phyloP scores from a whole-genome alignment of 2,888 invertebrate genomes.

The Agrenia bidenticulata region DNA sequence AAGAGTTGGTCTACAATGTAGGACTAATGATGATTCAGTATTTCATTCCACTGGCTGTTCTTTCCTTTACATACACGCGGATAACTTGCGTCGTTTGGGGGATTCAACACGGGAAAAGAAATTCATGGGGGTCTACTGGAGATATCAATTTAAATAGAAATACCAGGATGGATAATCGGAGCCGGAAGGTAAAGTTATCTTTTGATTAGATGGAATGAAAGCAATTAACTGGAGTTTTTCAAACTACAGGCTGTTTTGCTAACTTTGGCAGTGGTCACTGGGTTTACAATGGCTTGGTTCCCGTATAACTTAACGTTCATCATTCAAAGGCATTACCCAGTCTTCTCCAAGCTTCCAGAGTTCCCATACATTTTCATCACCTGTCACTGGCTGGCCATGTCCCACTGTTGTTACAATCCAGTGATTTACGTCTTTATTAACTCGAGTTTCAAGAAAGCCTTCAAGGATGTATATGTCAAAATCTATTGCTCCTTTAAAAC shows the following conservation, averaged over 20 bases:
- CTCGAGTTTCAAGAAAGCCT: slow-evolving; percentile 6
- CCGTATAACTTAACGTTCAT: slow-evolving; percentile 55
- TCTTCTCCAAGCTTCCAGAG: not conserved
- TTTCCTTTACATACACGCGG: slow-evolving; percentile 82
- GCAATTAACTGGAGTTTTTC: not conserved
- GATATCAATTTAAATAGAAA: slow-evolving; percentile 65
- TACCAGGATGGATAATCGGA: slow-evolving; percentile 78
- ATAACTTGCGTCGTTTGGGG: slow-evolving; percentile 87
- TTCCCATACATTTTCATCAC: slow-evolving; percentile 9
- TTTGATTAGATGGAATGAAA: not conserved
- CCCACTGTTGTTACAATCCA: slow-evolving; percentile 14
- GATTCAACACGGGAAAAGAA: slow-evolving; percentile 53
- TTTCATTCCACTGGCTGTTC: slow-evolving; percentile 74
- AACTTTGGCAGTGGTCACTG: slow-evolving; percentile 59
- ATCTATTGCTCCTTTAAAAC: not conserved
- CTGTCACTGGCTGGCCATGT: slow-evolving; percentile 18
- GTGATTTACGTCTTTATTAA: slow-evolving; percentile 15
- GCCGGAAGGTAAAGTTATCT: slow-evolving; percentile 69
- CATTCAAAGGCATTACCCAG: not conserved
- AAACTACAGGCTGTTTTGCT: slow-evolving; percentile 58
- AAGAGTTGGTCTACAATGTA: slow-evolving; percentile 73
- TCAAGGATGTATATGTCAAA: slow-evolving; percentile 4
- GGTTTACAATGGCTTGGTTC: slow-evolving; percentile 59
- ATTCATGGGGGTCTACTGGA: slow-evolving; percentile 73
- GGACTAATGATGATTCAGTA: slow-evolving; percentile 80